Evolutionary conservation across 2,113 vertebrate genomes (phyloP).

Genomic region (Guaruba guarouba): DNA sequence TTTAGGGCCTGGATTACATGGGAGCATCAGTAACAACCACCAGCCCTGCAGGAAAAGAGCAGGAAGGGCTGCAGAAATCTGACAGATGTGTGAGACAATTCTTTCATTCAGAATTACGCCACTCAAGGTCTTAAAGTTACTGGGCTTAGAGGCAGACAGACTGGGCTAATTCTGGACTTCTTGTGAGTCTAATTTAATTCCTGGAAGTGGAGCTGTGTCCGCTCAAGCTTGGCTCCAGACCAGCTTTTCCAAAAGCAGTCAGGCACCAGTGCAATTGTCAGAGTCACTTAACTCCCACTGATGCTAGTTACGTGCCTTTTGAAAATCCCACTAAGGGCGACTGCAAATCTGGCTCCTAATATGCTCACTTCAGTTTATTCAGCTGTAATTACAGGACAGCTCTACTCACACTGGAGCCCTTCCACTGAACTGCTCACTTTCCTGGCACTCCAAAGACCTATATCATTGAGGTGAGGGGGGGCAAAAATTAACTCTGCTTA

Average conservation of each 20-base stretch:
- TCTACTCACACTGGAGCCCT: not conserved
- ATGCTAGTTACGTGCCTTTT: not conserved
- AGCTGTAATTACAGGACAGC: not conserved
- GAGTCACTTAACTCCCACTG: conserved; percentile 28
- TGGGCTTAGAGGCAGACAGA: not conserved
- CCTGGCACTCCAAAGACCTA: not conserved
- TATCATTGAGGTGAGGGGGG: not conserved
- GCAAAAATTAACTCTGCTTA: not conserved
- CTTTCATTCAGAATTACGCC: not conserved
- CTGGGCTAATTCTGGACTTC: conserved; percentile 4
- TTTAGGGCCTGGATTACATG: not conserved
- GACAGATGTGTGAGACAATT: not conserved
- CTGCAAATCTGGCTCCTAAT: not conserved
- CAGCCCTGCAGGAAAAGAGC: not conserved
- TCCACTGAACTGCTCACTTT: not conserved
- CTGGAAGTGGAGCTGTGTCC: not conserved
- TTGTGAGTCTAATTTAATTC: not conserved
- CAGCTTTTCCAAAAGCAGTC: conserved; percentile 19
- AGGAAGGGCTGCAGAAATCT: not conserved
- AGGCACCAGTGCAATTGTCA: conserved; percentile 25
- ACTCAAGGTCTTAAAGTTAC: not conserved
- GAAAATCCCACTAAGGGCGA: not conserved
- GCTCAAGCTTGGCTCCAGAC: not conserved
- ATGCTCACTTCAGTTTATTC: not conserved
- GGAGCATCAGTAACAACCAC: not conserved